phyloP scores from a whole-genome alignment of 2,797 vertebrate species.

The Bradypodion ventrale region DNA sequence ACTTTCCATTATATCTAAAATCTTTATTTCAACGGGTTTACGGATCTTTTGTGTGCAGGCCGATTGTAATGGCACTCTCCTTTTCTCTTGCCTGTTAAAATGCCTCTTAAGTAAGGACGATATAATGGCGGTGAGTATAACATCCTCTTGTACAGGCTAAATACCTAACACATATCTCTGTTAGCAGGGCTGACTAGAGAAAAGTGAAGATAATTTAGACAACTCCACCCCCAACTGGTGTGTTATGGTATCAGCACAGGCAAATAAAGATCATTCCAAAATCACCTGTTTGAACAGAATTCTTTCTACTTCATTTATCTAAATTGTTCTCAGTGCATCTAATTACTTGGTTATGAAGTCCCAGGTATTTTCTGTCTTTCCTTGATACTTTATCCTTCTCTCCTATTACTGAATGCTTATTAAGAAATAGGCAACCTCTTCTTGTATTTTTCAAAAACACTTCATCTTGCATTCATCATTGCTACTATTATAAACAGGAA shows the following conservation, averaged over 20 bases:
- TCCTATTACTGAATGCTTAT: neutral
- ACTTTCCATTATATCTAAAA: neutral
- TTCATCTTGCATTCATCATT: neutral
- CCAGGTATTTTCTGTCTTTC: slow-evolving; percentile 6
- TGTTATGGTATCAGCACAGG: neutral
- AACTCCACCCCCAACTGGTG: slow-evolving; percentile 29
- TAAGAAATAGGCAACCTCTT: neutral
- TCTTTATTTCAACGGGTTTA: neutral
- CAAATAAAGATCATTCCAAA: neutral
- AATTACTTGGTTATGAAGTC: neutral
- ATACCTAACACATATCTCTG: neutral
- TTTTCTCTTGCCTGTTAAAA: neutral
- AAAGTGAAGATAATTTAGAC: slow-evolving; percentile 30
- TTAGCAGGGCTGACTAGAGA: neutral
- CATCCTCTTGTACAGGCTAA: neutral
- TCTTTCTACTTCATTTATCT: neutral
- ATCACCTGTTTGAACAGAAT: neutral
- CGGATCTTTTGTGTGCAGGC: neutral
- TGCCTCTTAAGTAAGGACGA: neutral
- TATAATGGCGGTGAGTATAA: neutral
- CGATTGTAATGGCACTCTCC: neutral
- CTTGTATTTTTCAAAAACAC: neutral
- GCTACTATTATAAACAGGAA: neutral
- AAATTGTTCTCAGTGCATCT: neutral
- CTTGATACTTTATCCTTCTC: neutral